Evolutionary conservation across 2,888 invertebrate genomes (phyloP).

Genomic region (Callimorpha dominula): DNA sequence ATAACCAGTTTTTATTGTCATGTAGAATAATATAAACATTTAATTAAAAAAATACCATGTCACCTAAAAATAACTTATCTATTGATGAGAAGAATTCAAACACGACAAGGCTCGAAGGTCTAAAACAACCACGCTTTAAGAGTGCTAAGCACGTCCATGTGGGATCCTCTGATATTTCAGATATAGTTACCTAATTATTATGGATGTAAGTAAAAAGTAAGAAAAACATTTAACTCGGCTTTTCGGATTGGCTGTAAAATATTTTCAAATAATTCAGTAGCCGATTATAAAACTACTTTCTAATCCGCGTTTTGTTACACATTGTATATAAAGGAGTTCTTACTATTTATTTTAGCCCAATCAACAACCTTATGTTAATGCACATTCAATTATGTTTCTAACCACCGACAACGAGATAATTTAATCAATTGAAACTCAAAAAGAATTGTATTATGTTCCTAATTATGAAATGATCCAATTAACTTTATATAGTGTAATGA

Average conservation of each 20-base stretch:
- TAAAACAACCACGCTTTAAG: neutral
- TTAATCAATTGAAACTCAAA: neutral
- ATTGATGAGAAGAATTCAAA: no score
- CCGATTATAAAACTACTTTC: no score
- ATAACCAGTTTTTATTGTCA: no score
- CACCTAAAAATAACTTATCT: no score
- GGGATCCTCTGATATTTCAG: neutral
- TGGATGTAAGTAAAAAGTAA: neutral
- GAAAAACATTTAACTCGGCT: neutral
- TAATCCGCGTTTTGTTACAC: no score
- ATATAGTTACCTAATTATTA: neutral
- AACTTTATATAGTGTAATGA: neutral
- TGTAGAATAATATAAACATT: no score
- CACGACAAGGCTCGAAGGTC: neutral
- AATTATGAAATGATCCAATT: neutral
- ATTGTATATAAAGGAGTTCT: no score
- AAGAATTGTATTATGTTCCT: neutral
- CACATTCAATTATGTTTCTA: neutral
- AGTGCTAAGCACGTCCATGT: neutral
- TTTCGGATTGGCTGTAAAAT: no score
- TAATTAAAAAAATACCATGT: no score
- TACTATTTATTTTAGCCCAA: no score
- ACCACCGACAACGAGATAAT: neutral
- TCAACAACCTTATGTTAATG: no score
- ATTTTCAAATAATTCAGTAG: no score